Conservation (phyloP, 2,797 vertebrate species). For the Acomys russatus region DNA sequence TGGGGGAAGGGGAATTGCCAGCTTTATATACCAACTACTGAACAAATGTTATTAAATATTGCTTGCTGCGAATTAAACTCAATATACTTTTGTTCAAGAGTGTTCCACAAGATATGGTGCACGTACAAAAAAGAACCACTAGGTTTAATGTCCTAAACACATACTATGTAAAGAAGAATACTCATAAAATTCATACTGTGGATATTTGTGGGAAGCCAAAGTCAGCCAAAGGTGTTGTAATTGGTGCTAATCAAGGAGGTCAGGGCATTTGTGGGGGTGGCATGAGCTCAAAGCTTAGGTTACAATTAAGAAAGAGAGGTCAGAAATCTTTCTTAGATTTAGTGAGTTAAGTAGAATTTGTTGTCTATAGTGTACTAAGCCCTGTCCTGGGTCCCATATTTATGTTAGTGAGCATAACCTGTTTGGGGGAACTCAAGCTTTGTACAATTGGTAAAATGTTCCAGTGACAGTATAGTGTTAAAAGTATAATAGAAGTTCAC, state of each 20-base stretch:
- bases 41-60: constrained; percentile 82
- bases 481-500: not conserved
- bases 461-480: not conserved
- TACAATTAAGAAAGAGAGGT: constrained; percentile 44
- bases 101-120: constrained; percentile 59
- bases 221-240: constrained; percentile 18
- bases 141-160: constrained; percentile 48
- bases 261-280: not conserved
- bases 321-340: constrained; percentile 13
- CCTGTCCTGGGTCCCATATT: not conserved
- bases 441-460: not conserved
- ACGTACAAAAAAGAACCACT: constrained; percentile 36
- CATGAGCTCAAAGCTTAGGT: not conserved
- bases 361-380: not conserved
- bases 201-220: constrained; percentile 33
- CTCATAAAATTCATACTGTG: constrained; percentile 48
- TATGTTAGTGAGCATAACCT: not conserved
- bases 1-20: constrained; percentile 56
- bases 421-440: not conserved
- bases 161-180: constrained; percentile 25
- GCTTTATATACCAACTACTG: constrained; percentile 71
- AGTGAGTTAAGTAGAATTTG: constrained; percentile 22
- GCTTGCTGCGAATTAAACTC: constrained; percentile 76
- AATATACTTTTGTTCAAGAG: constrained; percentile 67
- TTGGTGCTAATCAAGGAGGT: not conserved